A percentile compares a stretch with the other conserved stretches of the same genome.
Conservation (phyloP, 2,113 vertebrate species). For the Phylloscopus trochiloides region DNA sequence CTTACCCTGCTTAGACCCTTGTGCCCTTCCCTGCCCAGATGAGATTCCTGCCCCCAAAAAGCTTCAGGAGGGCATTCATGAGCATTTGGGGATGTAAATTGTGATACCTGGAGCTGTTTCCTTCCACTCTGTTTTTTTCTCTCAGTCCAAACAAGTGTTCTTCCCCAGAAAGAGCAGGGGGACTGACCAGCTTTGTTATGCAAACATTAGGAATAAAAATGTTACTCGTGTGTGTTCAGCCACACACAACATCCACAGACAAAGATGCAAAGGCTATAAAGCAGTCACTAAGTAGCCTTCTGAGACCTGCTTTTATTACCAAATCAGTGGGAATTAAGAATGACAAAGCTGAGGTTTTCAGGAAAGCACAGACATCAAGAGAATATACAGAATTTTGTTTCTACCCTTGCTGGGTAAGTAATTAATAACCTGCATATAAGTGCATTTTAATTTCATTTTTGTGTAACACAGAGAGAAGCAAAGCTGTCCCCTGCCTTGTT, state of each 20-base stretch:
- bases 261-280: background rate
- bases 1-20: background rate
- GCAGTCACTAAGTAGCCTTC: background rate
- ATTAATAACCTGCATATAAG: background rate
- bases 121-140: background rate
- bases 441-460: background rate
- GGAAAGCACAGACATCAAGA: background rate
- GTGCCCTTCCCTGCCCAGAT: fast-evolving
- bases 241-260: background rate
- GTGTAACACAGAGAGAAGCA: background rate
- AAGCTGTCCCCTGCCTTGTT: background rate
- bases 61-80: background rate
- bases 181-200: background rate
- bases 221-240: fast-evolving
- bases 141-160: background rate
- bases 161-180: background rate
- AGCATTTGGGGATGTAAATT: background rate
- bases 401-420: background rate
- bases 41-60: background rate
- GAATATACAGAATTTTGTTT: background rate
- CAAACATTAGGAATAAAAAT: background rate
- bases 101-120: background rate
- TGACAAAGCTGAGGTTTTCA: background rate
- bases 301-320: background rate
- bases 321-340: background rate